Conservation (phyloP, 2,113 vertebrate genomes). For the Ictalurus punctatus region DNA sequence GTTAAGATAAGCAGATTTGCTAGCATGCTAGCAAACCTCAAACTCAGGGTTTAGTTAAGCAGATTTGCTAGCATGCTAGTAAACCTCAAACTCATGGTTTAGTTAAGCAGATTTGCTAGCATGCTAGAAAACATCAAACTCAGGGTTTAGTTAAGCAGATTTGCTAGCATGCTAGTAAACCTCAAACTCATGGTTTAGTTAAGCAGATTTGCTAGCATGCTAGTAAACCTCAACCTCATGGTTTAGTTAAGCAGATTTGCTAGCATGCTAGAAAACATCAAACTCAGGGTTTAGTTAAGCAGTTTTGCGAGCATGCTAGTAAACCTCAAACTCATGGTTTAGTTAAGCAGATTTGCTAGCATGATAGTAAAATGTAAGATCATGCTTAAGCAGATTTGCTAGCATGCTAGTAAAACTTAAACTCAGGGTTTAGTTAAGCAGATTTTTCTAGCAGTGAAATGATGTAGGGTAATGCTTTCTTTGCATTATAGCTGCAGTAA, state of each 20-base stretch:
- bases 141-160: not conserved
- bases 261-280: not conserved
- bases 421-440: not conserved
- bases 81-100: too few relatives aligned
- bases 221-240: not conserved
- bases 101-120: not conserved
- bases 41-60: not conserved
- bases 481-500: not conserved
- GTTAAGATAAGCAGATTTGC: not conserved
- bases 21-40: not conserved
- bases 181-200: not conserved
- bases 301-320: not conserved
- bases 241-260: not conserved
- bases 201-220: not conserved
- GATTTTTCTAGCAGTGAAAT: not conserved
- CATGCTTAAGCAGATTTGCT: too few relatives aligned
- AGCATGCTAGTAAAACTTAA: too few relatives aligned
- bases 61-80: not conserved
- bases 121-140: not conserved
- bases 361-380: too few relatives aligned
- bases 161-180: not conserved
- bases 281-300: not conserved
- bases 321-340: not conserved
- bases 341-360: not conserved
- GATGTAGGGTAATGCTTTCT: not conserved